These are phyloP conservation scores for Eurosta solidaginis DNA, from an alignment of 1,140 invertebrate genomes.

Conservation along the genomic window DNA sequence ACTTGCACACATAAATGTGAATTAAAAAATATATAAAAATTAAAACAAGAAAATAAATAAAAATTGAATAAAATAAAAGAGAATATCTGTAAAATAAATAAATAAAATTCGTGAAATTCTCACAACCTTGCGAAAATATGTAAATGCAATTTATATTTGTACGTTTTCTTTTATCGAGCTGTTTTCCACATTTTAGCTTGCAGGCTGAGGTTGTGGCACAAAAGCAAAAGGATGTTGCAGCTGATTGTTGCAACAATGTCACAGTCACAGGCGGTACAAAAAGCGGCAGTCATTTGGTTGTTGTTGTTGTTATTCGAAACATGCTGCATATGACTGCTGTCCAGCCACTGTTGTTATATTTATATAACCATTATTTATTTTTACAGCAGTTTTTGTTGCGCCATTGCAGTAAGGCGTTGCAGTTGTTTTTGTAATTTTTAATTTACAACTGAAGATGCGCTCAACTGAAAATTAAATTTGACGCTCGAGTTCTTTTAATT, in stretches of 20 bases:
- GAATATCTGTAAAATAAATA: too few relatives aligned
- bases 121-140: not conserved
- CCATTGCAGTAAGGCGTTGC: not conserved
- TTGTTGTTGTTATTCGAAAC: too few relatives aligned
- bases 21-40: not conserved
- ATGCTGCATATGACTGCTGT: not conserved
- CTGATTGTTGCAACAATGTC: not conserved
- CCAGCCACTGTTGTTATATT: not conserved
- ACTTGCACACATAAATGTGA: too few relatives aligned
- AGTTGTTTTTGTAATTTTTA: slow-evolving; percentile 16
- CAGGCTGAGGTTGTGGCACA: not conserved
- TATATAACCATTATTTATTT: slow-evolving; percentile 20
- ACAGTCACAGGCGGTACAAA: not conserved
- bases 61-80: too few relatives aligned
- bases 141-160: not conserved
- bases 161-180: not conserved
- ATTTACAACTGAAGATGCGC: slow-evolving; percentile 27
- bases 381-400: not conserved
- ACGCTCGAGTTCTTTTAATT: slow-evolving; percentile 28
- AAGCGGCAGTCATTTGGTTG: not conserved
- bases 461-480: slow-evolving; percentile 29
- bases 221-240: slow-evolving; percentile 1
- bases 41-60: not conserved
- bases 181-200: not conserved
- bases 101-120: not conserved